Percentiles rank a stretch among this genome's conserved stretches.
Conservation (phyloP, 2,888 invertebrate species). For the Agrotis puta region DNA sequence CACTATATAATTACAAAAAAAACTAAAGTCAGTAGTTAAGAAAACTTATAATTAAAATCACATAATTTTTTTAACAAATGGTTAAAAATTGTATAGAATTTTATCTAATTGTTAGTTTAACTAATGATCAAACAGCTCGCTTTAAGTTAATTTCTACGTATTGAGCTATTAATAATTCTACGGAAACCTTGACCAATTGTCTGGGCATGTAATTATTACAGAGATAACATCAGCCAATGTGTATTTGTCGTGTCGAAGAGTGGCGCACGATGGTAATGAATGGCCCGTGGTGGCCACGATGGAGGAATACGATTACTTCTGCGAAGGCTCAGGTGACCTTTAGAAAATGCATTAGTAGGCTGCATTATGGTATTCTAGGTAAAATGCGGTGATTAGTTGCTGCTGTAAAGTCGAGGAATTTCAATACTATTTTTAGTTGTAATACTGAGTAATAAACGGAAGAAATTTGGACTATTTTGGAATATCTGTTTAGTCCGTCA, state of each 20-base stretch:
- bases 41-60: too few species aligned
- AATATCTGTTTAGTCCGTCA: too few species aligned
- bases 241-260: constrained; percentile 58
- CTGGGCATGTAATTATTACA: constrained; percentile 33
- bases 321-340: constrained; percentile 47
- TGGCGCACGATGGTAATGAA: constrained; percentile 41
- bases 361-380: constrained; percentile 31
- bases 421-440: neutral
- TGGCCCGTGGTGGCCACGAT: constrained; percentile 15
- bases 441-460: neutral
- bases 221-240: constrained; percentile 59
- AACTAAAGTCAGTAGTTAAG: too few species aligned
- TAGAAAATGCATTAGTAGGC: constrained; percentile 40
- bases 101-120: too few species aligned
- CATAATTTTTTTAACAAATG: too few species aligned
- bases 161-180: constrained; percentile 17
- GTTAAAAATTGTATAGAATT: too few species aligned
- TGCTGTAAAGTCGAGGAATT: neutral
- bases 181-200: constrained; percentile 39
- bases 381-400: constrained; percentile 3
- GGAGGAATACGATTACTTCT: constrained; percentile 45
- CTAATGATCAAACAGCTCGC: too few species aligned
- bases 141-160: too few species aligned
- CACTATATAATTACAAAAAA: too few species aligned
- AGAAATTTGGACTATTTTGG: neutral